phyloP scores from a whole-genome alignment of 2,888 invertebrate species.

The Ashinkailepas kermadecensis region DNA sequence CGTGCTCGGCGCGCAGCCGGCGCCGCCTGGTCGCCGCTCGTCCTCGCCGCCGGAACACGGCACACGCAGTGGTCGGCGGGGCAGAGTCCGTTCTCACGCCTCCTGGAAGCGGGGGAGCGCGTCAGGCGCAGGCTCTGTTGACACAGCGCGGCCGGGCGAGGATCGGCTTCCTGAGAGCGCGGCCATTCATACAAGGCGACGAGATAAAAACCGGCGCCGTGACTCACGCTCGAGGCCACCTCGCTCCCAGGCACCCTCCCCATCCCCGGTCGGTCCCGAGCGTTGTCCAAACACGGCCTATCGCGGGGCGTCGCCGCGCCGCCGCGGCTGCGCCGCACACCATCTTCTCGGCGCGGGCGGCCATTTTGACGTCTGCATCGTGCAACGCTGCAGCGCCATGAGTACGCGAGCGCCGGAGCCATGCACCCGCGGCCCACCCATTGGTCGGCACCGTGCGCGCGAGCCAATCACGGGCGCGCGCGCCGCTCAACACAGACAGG shows the following conservation, averaged over 20 bases:
- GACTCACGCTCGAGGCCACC: background rate
- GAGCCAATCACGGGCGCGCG: background rate
- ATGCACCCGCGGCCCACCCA: background rate
- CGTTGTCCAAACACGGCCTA: background rate
- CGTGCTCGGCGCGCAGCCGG: too few relatives aligned
- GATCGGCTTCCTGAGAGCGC: conserved; percentile 9
- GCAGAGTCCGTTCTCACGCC: conserved; percentile 2
- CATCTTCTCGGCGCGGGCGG: conserved; percentile 6
- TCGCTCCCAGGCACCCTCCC: background rate
- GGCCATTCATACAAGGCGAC: background rate
- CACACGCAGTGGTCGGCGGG: too few relatives aligned
- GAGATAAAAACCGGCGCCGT: background rate
- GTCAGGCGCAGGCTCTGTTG: background rate
- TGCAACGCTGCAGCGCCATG: conserved; percentile 4
- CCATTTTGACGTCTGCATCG: background rate
- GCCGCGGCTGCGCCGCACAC: background rate
- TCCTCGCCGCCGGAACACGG: too few relatives aligned
- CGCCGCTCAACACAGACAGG: conserved; percentile 4
- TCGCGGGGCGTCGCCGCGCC: background rate
- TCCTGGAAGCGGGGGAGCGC: background rate
- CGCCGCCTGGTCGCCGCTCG: too few relatives aligned
- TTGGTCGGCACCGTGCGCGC: background rate
- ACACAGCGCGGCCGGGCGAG: background rate
- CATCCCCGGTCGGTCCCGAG: background rate
- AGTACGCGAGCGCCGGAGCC: background rate